A percentile compares a stretch with the other conserved stretches of the same genome.
These are phyloP conservation scores for Spisula subtruncata DNA, from an alignment of 2,888 invertebrate genomes.

Conservation along the genomic window DNA sequence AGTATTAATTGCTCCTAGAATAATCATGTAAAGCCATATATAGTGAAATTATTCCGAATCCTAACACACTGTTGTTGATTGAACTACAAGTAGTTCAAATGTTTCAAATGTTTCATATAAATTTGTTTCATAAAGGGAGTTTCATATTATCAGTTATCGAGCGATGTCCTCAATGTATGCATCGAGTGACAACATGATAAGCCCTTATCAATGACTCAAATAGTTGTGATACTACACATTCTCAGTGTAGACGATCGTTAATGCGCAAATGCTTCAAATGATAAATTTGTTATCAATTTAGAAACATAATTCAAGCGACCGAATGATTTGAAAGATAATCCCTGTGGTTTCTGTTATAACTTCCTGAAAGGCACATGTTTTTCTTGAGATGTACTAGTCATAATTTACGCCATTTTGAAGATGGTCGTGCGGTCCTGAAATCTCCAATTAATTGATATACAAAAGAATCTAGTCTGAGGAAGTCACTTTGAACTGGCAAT, in stretches of 20 bases:
- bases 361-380: neutral
- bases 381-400: too few relatives aligned
- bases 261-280: neutral
- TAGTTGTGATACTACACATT: slow-evolving; percentile 23
- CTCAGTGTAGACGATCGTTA: neutral
- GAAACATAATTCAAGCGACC: neutral
- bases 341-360: neutral
- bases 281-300: slow-evolving; percentile 22
- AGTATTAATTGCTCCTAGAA: neutral
- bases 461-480: too few relatives aligned
- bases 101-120: neutral
- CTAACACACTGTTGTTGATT: neutral
- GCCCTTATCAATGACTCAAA: slow-evolving; percentile 28
- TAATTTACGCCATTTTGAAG: too few relatives aligned
- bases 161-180: neutral
- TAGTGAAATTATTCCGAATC: neutral
- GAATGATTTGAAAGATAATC: slow-evolving; percentile 5
- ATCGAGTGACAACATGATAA: slow-evolving; percentile 1
- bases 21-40: neutral
- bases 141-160: slow-evolving; percentile 22
- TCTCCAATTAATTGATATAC: too few relatives aligned
- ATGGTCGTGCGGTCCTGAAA: too few relatives aligned
- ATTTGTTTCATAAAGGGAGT: neutral
- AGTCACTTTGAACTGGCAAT: too few relatives aligned
- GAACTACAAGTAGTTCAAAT: too few relatives aligned